Base-by-base conservation (phyloP, 1,140 invertebrate species). In the Patella vulgata region DNA sequence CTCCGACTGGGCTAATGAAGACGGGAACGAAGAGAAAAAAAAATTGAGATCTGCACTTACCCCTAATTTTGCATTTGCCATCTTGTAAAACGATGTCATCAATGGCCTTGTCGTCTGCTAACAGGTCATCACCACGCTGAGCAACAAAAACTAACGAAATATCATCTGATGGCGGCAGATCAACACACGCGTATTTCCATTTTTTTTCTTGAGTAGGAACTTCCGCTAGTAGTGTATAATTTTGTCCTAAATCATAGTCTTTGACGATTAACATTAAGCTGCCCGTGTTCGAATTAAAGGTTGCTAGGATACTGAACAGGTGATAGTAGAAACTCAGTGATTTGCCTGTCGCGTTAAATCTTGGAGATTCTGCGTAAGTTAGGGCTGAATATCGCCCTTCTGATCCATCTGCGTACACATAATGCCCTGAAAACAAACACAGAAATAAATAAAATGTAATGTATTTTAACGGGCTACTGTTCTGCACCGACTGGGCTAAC, bases 271-370 rank as follows among this genome's bases (percentile, higher is more conserved):
- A 23, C 19, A 54, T 44, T 3, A 75, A 46, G 8, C 46, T 54
- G 12, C 71, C 74, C 1, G 66, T 61, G 0, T 11, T 12, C 12
- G 50, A 44, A n/a, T 36, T 28, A 31, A 52, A 61, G 27, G 5
- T 43, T 11, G 31, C 12, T 48, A 64, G 59, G 1, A 42, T 28
- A 14, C 56, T 66, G 28, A 50, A 63, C 50, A 74, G 70, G 53
- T 73, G 70, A 47, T 73, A 78, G 56, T 68, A 78, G 50, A 78
- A 78, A 2, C 42, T 44, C 14, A 77, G 25, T 36, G 65, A 66
- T 23, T 67, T 66, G 1, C 58, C 58, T 0, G 31, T 14, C 0
- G 73, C 60, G 6, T 40, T 43, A 53, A 78, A 76, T 3, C 25
- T 17, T 0, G 68, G 57, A 23, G 77, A 71, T 8, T 60, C 44